A percentile compares a stretch with the other conserved stretches of the same genome.
These are phyloP conservation scores for Struthio camelus DNA, from an alignment of 2,113 vertebrate species.

Conservation along the genomic window DNA sequence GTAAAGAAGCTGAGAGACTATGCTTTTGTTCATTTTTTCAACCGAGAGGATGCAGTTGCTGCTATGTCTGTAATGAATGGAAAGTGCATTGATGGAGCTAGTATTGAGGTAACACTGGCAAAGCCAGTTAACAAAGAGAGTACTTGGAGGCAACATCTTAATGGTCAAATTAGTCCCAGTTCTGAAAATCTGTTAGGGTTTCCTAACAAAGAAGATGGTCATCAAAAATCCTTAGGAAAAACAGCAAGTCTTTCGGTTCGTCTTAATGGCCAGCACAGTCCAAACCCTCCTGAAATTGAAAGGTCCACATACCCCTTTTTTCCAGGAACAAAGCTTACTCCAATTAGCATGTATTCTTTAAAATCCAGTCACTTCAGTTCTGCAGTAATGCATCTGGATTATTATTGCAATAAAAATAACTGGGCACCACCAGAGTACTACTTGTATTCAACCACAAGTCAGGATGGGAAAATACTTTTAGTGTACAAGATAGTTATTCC, in stretches of 20 bases:
- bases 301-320: conserved; percentile 80
- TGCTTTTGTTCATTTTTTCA: conserved; percentile 93
- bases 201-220: conserved; percentile 77
- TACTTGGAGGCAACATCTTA: conserved; percentile 77
- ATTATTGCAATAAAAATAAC: conserved; percentile 88
- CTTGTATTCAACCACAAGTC: conserved; percentile 86
- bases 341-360: conserved; percentile 85
- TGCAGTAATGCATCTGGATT: conserved; percentile 89
- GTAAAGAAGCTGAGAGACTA: conserved; percentile 95
- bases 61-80: conserved; percentile 89
- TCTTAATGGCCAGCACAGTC: conserved; percentile 77
- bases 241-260: conserved; percentile 63
- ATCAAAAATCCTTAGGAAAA: conserved; percentile 68
- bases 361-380: conserved; percentile 88
- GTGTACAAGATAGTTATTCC: conserved; percentile 87
- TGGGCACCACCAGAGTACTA: conserved; percentile 90
- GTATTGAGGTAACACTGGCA: conserved; percentile 89
- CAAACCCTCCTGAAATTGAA: conserved; percentile 75
- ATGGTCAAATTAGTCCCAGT: conserved; percentile 72
- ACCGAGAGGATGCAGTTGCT: conserved; percentile 86
- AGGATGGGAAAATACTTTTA: conserved; percentile 82
- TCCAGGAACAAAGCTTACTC: conserved; percentile 84
- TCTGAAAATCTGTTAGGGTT: conserved; percentile 73
- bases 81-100: conserved; percentile 86
- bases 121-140: conserved; percentile 86